phyloP scores from a whole-genome alignment of 2,113 vertebrate genomes.

The Cheirogaleus medius region DNA sequence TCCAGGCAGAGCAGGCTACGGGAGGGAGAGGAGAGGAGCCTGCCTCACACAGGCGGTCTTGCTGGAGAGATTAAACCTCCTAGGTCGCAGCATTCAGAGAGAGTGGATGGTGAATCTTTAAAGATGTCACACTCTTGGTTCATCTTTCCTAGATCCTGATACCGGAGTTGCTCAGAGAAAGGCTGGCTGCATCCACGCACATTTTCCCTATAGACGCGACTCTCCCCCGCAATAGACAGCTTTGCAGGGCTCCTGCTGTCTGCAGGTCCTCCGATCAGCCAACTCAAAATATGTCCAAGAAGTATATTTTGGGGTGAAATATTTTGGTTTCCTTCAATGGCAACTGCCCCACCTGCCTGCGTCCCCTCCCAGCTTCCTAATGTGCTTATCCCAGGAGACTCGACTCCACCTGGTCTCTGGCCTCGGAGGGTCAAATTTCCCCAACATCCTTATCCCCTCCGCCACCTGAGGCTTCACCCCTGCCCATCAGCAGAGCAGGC shows the following conservation, averaged over 20 bases:
- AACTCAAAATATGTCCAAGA: neutral
- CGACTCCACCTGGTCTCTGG: accelerated
- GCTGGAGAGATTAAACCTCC: neutral
- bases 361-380: neutral
- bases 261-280: neutral
- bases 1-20: neutral
- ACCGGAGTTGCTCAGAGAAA: too few species aligned
- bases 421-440: accelerated
- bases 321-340: neutral
- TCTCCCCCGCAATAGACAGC: neutral
- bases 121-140: neutral
- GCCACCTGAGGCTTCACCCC: neutral
- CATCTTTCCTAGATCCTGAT: neutral
- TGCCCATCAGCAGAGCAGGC: neutral
- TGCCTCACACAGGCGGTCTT: neutral
- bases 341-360: accelerated
- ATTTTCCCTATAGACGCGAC: neutral
- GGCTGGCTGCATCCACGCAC: too few species aligned
- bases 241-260: neutral
- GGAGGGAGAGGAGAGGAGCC: neutral
- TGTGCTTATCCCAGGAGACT: accelerated
- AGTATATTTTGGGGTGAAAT: neutral
- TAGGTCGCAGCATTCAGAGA: neutral
- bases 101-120: neutral
- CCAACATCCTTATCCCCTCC: neutral